phyloP scores from a whole-genome alignment of 2,888 invertebrate species.

The Anagyrus pseudococci region DNA sequence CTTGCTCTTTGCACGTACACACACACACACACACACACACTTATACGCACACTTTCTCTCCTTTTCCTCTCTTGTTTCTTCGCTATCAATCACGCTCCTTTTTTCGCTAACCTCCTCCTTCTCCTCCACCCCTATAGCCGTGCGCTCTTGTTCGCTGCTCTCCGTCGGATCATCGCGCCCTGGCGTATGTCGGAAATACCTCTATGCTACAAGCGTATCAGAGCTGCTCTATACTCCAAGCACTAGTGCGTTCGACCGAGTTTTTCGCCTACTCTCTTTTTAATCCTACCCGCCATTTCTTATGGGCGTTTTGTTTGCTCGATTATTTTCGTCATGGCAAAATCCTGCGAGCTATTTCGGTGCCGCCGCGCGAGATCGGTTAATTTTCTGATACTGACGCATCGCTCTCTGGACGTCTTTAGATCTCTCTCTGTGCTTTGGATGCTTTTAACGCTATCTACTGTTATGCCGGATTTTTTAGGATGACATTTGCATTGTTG shows the following conservation, averaged over 20 bases:
- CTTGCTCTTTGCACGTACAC: too few relatives aligned
- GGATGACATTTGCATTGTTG: slow-evolving; percentile 1
- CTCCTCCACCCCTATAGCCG: not conserved
- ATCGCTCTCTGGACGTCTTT: not conserved
- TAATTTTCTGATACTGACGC: slow-evolving; percentile 19
- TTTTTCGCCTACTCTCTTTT: too few relatives aligned
- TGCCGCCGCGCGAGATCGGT: slow-evolving; percentile 48
- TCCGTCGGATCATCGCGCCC: slow-evolving; percentile 26
- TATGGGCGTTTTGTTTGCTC: slow-evolving; percentile 35
- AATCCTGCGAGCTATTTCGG: slow-evolving; percentile 51
- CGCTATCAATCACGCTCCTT: slow-evolving; percentile 16
- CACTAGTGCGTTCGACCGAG: not conserved
- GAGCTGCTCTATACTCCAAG: not conserved
- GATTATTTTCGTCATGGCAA: slow-evolving; percentile 51
- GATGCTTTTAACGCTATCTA: slow-evolving; percentile 4
- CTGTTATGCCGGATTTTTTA: slow-evolving; percentile 16
- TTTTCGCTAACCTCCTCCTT: not conserved
- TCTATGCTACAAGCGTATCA: slow-evolving; percentile 34
- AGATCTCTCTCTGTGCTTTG: not conserved
- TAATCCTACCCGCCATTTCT: not conserved
- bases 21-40: slow-evolving; percentile 26
- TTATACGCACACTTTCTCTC: too few relatives aligned
- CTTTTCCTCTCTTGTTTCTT: slow-evolving; percentile 14
- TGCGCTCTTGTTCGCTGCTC: slow-evolving; percentile 8
- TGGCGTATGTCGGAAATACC: slow-evolving; percentile 42